A percentile compares a stretch with the other conserved stretches of the same genome.
Evolutionary conservation across 2,888 invertebrate species (phyloP).

Genomic region (Pandemis heparana): DNA sequence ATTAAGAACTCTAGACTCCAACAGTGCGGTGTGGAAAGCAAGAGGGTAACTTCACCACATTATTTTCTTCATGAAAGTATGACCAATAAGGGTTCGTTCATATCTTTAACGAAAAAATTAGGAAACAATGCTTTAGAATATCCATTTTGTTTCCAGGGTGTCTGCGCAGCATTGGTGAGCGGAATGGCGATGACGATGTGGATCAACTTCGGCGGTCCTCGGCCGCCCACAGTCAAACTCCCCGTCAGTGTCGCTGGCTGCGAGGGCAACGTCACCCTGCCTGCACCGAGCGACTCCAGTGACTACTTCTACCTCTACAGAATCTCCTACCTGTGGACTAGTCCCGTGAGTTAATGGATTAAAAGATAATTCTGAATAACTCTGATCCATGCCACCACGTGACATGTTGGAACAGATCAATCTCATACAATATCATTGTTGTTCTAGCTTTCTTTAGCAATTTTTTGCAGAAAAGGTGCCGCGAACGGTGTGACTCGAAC

Average conservation of each 20-base stretch:
- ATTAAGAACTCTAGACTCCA: too few relatives aligned
- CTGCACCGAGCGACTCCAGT: slow-evolving; percentile 50
- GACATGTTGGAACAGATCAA: too few relatives aligned
- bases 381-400: too few relatives aligned
- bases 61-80: too few relatives aligned
- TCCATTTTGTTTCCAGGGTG: slow-evolving; percentile 84
- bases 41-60: too few relatives aligned
- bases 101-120: too few relatives aligned
- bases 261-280: slow-evolving; percentile 59
- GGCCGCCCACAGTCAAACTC: slow-evolving; percentile 85
- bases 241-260: slow-evolving; percentile 87
- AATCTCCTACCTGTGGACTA: slow-evolving; percentile 91
- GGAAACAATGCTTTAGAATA: not conserved
- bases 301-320: slow-evolving; percentile 88
- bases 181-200: slow-evolving; percentile 90
- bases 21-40: too few relatives aligned
- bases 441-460: too few relatives aligned
- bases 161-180: slow-evolving; percentile 86
- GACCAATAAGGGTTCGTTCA: too few relatives aligned
- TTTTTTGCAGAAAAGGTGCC: too few relatives aligned
- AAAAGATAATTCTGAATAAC: not conserved
- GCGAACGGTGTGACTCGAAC: too few relatives aligned
- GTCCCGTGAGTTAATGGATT: slow-evolving; percentile 68
- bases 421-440: too few relatives aligned
- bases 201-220: slow-evolving; percentile 94